Percentiles rank a stretch among this genome's conserved stretches.
These are phyloP conservation scores for Collichthys lucidus DNA, from an alignment of 2,113 vertebrate species.

Conservation along the genomic window DNA sequence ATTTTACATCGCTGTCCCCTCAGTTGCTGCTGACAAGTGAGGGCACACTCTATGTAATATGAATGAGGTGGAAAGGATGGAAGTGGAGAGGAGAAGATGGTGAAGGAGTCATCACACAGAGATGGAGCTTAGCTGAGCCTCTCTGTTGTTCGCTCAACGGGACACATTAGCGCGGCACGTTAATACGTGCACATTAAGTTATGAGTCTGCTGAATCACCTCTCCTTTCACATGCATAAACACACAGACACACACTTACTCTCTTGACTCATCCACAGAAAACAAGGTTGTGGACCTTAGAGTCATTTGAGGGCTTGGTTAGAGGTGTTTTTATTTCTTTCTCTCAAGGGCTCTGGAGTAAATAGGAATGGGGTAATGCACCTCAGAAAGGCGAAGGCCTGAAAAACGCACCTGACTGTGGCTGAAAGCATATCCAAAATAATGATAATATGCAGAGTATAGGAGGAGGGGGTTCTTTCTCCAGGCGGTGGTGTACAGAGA, in stretches of 20 bases:
- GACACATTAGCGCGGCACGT: conserved; percentile 16
- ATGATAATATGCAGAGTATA: conserved; percentile 28
- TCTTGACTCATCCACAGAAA: conserved; percentile 47
- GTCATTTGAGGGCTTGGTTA: conserved; percentile 30
- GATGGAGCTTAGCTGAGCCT: conserved; percentile 17
- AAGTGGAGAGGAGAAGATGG: conserved; percentile 17
- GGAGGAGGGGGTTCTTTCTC: neutral
- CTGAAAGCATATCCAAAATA: conserved; percentile 51
- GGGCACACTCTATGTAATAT: conserved; percentile 54
- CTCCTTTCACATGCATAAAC: neutral
- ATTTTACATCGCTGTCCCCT: conserved; percentile 55
- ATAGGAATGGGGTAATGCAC: conserved; percentile 41
- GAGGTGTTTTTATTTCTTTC: conserved; percentile 42
- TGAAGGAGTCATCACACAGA: conserved; percentile 47
- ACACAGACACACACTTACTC: conserved; percentile 24
- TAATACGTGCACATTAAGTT: neutral
- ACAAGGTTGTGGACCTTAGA: conserved; percentile 33
- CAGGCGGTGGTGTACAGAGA: neutral
- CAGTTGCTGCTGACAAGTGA: conserved; percentile 16
- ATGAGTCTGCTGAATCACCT: conserved; percentile 35
- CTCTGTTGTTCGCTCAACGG: conserved; percentile 35
- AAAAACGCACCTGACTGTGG: conserved; percentile 29
- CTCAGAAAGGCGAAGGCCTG: conserved; percentile 5
- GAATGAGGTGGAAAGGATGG: conserved; percentile 53
- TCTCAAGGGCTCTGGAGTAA: conserved; percentile 61